Evolutionary conservation across 2,113 vertebrate species (phyloP).

Genomic region (Leptosomus discolor): DNA sequence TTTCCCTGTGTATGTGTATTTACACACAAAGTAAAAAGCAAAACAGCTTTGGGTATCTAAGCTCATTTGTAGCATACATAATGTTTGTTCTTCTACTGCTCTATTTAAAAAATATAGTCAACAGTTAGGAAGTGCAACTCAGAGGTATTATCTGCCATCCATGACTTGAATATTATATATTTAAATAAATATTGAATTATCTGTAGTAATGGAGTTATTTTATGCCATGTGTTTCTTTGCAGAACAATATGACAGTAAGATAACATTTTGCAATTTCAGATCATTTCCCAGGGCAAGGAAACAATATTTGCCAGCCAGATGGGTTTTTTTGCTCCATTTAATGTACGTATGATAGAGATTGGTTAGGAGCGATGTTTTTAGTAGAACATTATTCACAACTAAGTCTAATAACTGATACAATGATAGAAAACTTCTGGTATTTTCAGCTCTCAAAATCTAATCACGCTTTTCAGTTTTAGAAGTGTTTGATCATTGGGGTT

Average conservation of each 20-base stretch:
- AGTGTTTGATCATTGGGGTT: neutral
- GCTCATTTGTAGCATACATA: neutral
- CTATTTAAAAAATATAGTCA: neutral
- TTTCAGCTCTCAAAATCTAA: neutral
- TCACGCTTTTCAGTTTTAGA: neutral
- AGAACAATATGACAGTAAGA: slow-evolving; percentile 15
- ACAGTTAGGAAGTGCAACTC: neutral
- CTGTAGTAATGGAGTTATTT: neutral
- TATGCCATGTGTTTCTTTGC: neutral
- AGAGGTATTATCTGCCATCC: neutral
- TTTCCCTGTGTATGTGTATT: neutral
- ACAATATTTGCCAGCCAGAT: neutral
- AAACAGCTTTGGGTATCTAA: neutral
- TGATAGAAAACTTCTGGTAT: neutral
- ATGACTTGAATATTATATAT: neutral
- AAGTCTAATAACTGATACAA: neutral
- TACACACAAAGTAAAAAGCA: neutral
- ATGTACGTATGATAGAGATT: neutral
- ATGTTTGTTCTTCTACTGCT: neutral
- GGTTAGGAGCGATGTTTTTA: neutral
- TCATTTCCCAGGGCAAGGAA: slow-evolving; percentile 3
- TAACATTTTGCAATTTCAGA: slow-evolving; percentile 29
- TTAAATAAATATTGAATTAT: neutral
- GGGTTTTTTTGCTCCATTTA: neutral
- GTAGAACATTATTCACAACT: neutral